Evolutionary conservation across 2,797 vertebrate genomes (phyloP), one percentile per base, ranked within the genome.

Genomic region (Enteromius anoplus): DNA sequence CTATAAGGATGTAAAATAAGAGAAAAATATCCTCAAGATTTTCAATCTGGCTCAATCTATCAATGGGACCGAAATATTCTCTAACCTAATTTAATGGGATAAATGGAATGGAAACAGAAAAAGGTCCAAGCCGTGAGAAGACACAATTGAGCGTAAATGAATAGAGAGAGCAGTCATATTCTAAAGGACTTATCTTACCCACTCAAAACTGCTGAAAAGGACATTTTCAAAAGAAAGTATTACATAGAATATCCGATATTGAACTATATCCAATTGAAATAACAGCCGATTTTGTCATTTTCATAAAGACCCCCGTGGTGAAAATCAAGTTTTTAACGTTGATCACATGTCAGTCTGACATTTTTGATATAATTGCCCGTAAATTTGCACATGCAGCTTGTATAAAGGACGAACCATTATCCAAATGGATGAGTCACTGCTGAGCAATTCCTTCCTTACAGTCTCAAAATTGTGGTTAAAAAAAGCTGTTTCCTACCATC

Each of bases 181-280:
- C 69, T 65, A 83, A 71, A 77, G 58, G 40, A 75, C 23, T 60
- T 53, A 53, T 84, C 21, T 72, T 29, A 51, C 79, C 51, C 21
- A 62, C 72, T 69, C 55, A 68, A 77, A 84, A 81, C 73, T 64
- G 79, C 85, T 78, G 68, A 84, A 51, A 75, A 26, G 42, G 11
- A 70, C 26, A 6, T 26, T 62, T 62, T 71, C 37, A 69, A 77
- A 58, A 23, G 11, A 2, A 51, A 51, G 3, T 2, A 64, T 49
- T 81, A 65, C 12, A 65, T 73, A 14, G 40, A 58, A 7, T 9
- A 32, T 68, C 29, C 62, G 45, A 68, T 68, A 75, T 15, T 66
- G 17, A 68, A 55, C 49, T 76, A n/a, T 4, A 73, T 40, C 17
- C 65, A 26, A 65, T 2, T 53, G 32, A 75, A 82, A 82, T 66